Conservation (phyloP, 2,113 vertebrate species). For the Petaurus breviceps region DNA sequence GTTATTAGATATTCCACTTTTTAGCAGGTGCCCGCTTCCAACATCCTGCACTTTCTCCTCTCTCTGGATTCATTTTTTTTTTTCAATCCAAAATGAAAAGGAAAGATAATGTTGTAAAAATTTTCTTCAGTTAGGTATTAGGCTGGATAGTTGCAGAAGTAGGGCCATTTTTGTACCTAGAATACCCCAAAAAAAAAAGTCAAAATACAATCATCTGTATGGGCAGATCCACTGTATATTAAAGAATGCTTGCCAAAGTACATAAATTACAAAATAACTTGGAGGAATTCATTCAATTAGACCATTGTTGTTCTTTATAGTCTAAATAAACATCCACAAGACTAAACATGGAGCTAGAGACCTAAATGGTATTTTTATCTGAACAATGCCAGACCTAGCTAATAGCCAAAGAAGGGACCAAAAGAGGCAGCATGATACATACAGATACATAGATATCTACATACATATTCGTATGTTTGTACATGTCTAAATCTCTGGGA, state of each 20-base stretch:
- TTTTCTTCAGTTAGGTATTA: conserved; percentile 85
- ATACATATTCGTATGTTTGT: background rate
- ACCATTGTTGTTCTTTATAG: conserved; percentile 54
- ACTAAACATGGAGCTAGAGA: conserved; percentile 69
- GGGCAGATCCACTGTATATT: conserved; percentile 46
- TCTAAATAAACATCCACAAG: conserved; percentile 75
- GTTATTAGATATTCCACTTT: conserved; percentile 81
- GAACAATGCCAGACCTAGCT: conserved; percentile 53
- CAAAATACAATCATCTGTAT: conserved; percentile 65
- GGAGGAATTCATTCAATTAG: conserved; percentile 66
- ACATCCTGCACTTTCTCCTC: conserved; percentile 83
- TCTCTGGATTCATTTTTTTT: conserved; percentile 89
- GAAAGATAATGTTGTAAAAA: conserved; percentile 85
- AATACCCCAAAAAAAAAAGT: conserved; percentile 74
- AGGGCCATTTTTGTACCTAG: conserved; percentile 91
- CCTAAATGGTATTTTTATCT: conserved; percentile 70
- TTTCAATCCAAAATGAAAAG: conserved; percentile 84
- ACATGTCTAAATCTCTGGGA: background rate
- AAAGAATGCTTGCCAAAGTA: conserved; percentile 63
- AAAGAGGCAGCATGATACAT: conserved; percentile 65
- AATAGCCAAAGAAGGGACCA: conserved; percentile 74
- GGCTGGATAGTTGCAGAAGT: conserved; percentile 84
- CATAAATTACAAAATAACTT: conserved; percentile 54
- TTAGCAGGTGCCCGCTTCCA: conserved; percentile 84
- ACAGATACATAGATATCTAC: background rate